phyloP scores from a whole-genome alignment of 2,113 vertebrate species.

The Gavia stellata region DNA sequence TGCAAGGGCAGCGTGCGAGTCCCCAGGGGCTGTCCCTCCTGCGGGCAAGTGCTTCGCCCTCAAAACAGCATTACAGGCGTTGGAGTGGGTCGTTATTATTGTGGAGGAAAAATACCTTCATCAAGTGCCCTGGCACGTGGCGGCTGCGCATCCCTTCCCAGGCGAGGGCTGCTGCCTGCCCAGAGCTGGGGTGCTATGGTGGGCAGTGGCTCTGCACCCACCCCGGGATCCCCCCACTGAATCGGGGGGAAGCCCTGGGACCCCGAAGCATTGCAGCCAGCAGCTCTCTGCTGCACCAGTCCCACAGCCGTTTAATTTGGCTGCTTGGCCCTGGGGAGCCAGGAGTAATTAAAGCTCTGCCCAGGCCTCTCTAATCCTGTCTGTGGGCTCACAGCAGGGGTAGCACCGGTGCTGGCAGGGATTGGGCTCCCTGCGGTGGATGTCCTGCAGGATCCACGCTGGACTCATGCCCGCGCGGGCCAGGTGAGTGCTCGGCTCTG shows the following conservation, averaged over 20 bases:
- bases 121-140: accelerated
- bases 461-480: accelerated
- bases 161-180: not conserved
- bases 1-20: accelerated
- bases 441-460: not conserved
- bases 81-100: not conserved
- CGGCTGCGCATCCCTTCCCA: accelerated
- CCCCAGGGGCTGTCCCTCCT: not conserved
- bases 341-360: not conserved
- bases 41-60: not conserved
- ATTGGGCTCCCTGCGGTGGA: accelerated
- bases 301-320: not conserved
- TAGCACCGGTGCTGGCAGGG: not conserved
- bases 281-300: not conserved
- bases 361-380: not conserved
- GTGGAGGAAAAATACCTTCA: not conserved
- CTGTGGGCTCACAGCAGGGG: not conserved
- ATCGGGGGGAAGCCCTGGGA: not conserved
- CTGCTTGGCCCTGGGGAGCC: not conserved
- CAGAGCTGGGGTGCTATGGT: not conserved
- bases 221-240: not conserved
- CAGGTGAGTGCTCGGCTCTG: not conserved
- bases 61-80: accelerated
- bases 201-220: not conserved
- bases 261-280: accelerated